Base-by-base conservation (phyloP, 2,888 invertebrate species). In the Melanophora roralis region DNA sequence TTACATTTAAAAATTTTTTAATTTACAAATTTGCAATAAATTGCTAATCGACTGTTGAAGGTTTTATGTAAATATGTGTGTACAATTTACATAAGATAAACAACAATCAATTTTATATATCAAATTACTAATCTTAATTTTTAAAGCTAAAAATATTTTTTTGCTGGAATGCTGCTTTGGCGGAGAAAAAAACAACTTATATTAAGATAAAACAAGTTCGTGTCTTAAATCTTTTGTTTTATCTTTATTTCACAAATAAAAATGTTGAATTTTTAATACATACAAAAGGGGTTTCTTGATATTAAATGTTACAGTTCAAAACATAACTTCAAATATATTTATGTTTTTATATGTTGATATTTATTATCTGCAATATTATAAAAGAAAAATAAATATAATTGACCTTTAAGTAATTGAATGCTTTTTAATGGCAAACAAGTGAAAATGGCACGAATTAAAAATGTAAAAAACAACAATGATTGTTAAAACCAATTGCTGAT, bases 401-500 rank as follows among this genome's bases (percentile, higher is more conserved):
- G 72, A 80, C 80, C 80, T 80, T 80, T 73, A 76, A 68, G 32
- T 49, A 45, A 59, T 57, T 49, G 68, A 76, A 76, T 47, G 55
- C 14, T 45, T 16, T 43, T 68, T 21, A 51, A 21, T 69, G 68
- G 60, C 36, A 69, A 62, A 55, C 32, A 47, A 47, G 60, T 47
- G 49, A 40, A 21, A 62, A 76, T 14, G 43, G 59, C 49, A 74
- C 38, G 21, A 53, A n/a, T 32, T 27, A 68, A 36, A 34, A 27
- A 19, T 11, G 19, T 19, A 45, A 19, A 45, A 19, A 45, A 45
- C 9, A 40, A 9, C 2, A 45, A 45, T 3, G 19, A 49, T 36
- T 34, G 23, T 12, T 6, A 47, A 55, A 47, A 47, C 32, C 11
- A 64, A 43, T 72, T 38, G 19, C 47, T 53, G 11, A 40, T 43